Base-by-base conservation (phyloP, 2,797 vertebrate species). In the Lacerta bilineata region DNA sequence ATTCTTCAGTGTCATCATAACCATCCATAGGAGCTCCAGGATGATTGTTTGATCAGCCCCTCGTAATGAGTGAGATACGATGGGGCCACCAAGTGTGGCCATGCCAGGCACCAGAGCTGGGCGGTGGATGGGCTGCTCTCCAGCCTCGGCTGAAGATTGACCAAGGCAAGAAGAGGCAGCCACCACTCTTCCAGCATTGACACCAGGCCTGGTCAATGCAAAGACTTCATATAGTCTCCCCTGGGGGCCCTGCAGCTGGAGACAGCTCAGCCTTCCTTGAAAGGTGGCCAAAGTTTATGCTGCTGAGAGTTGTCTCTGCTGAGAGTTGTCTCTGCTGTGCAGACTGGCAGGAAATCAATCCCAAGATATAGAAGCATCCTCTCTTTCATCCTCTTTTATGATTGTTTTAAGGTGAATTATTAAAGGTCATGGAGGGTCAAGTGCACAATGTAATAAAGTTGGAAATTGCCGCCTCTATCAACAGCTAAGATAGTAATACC, bases 381-480 rank as follows among this genome's bases (percentile, higher is more conserved):
- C 90, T 89, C 93, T 94, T 93, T 68, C 87, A 80, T 87, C 91
- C 85, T 90, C 93, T 81, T 78, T 88, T 87, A 93, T 91, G 86
- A 87, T 90, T 91, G 91, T 89, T 95, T 92, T 89, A 93, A 93
- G 94, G 92, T 84, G 91, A 93, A 94, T 95, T 93, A 95, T 95
- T 88, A 88, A 85, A 92, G 95, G 89, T 86, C 88, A 50, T 8
- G 41, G 2, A 41, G 88, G 94, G 91, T 87, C 89, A 92, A 93
- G 92, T 75, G 82, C 89, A 64, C 87, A 5, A 0, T 13, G 71
- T 80, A 85, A 88, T 74, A 46, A 61, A 84, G 79, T 43, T 90
- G 89, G 88, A 92, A 89, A 88, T 84, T 68, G 80, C 80, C 86
- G 88, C 84, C 83, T 92, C 91, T 89, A 90, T 89, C 88, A 90